Conservation (phyloP, 2,888 invertebrate genomes). For the Drosophila sordidula region DNA sequence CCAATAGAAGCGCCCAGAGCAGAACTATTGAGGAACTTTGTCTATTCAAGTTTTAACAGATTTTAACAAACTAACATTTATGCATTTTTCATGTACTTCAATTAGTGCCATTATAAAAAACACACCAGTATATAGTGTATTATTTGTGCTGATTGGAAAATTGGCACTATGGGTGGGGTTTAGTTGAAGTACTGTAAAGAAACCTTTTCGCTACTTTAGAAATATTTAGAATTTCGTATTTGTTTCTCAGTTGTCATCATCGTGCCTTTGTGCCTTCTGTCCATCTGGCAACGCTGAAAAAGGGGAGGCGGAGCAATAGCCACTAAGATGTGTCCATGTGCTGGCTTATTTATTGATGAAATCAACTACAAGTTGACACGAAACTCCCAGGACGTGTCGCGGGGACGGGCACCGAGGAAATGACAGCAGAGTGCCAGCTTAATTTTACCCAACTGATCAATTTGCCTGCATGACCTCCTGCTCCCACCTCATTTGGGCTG, state of each 20-base stretch:
- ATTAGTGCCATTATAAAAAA: too few species aligned
- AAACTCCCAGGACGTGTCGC: conserved; percentile 43
- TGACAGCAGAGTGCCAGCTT: conserved; percentile 47
- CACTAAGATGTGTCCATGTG: conserved; percentile 41
- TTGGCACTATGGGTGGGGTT: too few species aligned
- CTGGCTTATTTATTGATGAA: conserved; percentile 74
- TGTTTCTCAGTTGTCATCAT: neutral
- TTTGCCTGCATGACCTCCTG: conserved; percentile 38
- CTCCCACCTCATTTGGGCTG: conserved; percentile 11
- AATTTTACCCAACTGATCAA: conserved; percentile 80
- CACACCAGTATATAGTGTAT: too few species aligned
- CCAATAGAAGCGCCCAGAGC: neutral
- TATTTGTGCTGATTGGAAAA: too few species aligned
- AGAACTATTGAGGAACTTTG: neutral
- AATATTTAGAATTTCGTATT: neutral
- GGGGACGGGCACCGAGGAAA: conserved; percentile 4
- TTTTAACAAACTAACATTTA: too few species aligned
- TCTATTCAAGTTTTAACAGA: neutral
- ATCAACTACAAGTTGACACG: conserved; percentile 73
- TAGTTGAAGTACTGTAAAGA: too few species aligned
- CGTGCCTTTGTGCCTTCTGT: neutral
- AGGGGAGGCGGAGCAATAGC: neutral
- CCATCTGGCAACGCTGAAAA: conserved; percentile 42
- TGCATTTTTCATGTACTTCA: too few species aligned
- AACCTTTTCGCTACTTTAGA: too few species aligned